Base-by-base conservation (phyloP, 64 coral and sea anemone species). In the Montipora cactus region DNA sequence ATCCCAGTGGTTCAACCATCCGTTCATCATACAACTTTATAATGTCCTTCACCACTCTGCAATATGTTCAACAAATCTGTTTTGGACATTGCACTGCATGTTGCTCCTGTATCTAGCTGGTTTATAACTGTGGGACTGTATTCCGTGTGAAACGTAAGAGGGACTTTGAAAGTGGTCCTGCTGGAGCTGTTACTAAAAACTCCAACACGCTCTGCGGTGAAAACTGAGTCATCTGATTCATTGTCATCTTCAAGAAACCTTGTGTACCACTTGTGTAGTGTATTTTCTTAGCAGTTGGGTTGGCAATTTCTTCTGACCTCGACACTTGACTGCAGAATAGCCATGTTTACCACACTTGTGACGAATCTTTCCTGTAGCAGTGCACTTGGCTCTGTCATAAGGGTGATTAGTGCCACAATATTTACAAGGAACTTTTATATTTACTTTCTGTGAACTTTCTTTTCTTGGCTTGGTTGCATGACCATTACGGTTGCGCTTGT, bases 41-140 rank as follows among this genome's bases (percentile, higher is more conserved):
- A 57, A 8, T 83, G 9, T 28, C 64, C 80, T 16, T 83, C 58
- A 11, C 61, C 11, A 14, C 9, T 12, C 61, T 64, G 15, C 61
- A 81, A 81, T 28, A 81, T 59, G 28, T 83, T 83, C 23, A 83
- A 25, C 20, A 18, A 12, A 10, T 67, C 80, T 10, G 57, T 15
- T 45, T 67, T 66, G 3, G 80, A 83, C 80, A 83, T 67, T 16
- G 80, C 57, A 18, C 80, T 83, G 5, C 12, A 66, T 12, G 23
- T 83, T 25, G 80, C 80, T 22, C 80, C 58, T 6, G 57, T 83
- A 22, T 83, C 80, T 4, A 83, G 22, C 10, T 83, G 80, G 44
- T 57, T 83, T 64, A 20, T 67, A 25, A 83, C 23, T 64, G 23
- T 15, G 1, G 61, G 61, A 12, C 14, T 64, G 0, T 64, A 64